Conservation (phyloP, 2,888 invertebrate genomes). For the Oeneis ivallda region DNA sequence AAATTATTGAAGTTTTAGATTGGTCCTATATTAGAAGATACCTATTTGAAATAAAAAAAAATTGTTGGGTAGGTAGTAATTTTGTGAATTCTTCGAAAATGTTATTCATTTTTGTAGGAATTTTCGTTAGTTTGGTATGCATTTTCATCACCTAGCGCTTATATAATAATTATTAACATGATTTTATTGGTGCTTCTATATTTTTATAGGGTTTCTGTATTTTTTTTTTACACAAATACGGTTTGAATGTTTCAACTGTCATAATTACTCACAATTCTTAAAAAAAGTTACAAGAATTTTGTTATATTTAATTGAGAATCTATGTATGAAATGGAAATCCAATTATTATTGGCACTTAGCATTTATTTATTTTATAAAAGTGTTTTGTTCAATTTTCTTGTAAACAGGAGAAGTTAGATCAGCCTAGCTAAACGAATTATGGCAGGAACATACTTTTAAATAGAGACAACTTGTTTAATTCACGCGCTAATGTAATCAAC, state of each 20-base stretch:
- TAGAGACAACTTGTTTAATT: too few relatives aligned
- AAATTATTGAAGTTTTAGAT: neutral
- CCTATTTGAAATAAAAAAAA: neutral
- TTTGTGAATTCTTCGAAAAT: neutral
- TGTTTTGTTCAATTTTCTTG: conserved; percentile 37
- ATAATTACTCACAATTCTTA: neutral
- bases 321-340: neutral
- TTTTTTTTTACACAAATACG: conserved; percentile 18
- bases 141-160: conserved; percentile 23
- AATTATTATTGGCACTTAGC: conserved; percentile 35
- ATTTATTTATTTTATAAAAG: conserved; percentile 42
- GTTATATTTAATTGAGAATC: conserved; percentile 3
- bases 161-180: conserved; percentile 17
- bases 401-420: conserved; percentile 45
- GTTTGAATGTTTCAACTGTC: conserved; percentile 10
- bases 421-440: conserved; percentile 48
- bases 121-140: conserved; percentile 13
- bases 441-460: neutral
- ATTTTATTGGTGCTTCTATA: conserved; percentile 28
- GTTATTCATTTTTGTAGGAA: neutral
- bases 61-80: neutral
- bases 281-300: conserved; percentile 9
- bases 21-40: neutral
- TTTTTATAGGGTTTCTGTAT: conserved; percentile 19
- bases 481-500: too few relatives aligned